These are phyloP conservation scores for Mythimna pallens DNA, from an alignment of 2,888 invertebrate species.

Conservation along the genomic window DNA sequence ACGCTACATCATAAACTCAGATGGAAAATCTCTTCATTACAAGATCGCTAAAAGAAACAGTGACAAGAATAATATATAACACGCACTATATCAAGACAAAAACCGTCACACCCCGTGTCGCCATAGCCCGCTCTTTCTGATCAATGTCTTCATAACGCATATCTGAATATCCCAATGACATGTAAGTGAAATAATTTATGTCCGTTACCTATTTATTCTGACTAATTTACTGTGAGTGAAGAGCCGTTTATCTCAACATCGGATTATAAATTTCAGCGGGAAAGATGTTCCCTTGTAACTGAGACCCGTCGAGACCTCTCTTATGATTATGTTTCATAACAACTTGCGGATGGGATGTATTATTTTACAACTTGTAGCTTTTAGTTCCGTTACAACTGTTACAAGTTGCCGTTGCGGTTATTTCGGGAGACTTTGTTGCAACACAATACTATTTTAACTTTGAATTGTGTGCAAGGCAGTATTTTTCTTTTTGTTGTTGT, in stretches of 20 bases:
- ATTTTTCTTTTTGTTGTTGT: constrained; percentile 31
- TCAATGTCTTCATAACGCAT: constrained; percentile 79
- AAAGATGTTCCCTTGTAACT: constrained; percentile 75
- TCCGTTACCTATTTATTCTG: constrained; percentile 73
- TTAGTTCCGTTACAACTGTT: constrained; percentile 65
- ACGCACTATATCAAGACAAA: constrained; percentile 52
- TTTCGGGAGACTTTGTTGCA: constrained; percentile 55
- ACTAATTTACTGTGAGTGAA: constrained; percentile 78
- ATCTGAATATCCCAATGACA: constrained; percentile 71
- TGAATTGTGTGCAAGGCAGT: constrained; percentile 28
- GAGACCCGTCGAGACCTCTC: constrained; percentile 64
- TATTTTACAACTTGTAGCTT: constrained; percentile 62
- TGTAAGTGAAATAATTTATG: constrained; percentile 69
- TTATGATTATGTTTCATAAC: constrained; percentile 79
- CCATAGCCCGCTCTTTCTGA: constrained; percentile 73
- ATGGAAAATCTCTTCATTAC: constrained; percentile 49
- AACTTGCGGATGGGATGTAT: constrained; percentile 59
- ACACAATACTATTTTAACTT: constrained; percentile 51
- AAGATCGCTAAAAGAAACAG: constrained; percentile 52
- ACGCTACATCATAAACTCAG: constrained; percentile 19
- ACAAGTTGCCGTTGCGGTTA: constrained; percentile 57
- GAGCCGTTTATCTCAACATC: constrained; percentile 75
- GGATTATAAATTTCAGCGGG: constrained; percentile 67
- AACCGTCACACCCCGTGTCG: constrained; percentile 50
- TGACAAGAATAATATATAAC: constrained; percentile 29